Evolutionary conservation across 2,113 vertebrate genomes (phyloP), one percentile per base, ranked within the genome.

Genomic region (Scartelaos histophorus): DNA sequence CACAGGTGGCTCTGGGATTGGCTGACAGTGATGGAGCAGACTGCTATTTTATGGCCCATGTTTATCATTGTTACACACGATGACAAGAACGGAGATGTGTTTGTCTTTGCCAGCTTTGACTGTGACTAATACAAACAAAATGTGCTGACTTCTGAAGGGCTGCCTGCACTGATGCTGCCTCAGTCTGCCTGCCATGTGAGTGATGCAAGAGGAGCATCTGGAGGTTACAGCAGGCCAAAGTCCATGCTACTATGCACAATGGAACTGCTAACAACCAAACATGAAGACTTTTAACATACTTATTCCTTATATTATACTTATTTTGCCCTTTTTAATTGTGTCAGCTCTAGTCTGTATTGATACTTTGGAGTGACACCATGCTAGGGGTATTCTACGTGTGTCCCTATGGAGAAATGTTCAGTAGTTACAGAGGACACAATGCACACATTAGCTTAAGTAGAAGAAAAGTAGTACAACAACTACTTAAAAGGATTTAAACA

Each of bases 31-130:
- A 84, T 83, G 47, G 85, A 65, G 78, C 79, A n/a, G 47, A 57
- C 58, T 83, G 80, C 65, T 80, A 70, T 85, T 79, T 69, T 71
- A 13, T 22, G 29, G 67, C 84, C 79, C 15, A 53, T 38, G 74
- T 83, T 82, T 65, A 72, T 86, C 83, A 80, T 84, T 70, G 73
- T 86, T 79, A 79, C 68, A 47, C 62, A 71, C 67, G 58, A 15
- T 80, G 73, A 87, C 80, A 82, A 51, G 68, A 53, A 34, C 51
- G 1, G 34, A 60, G 58, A 45, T 58, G 45, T 73, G 54, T 68
- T 75, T 80, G 75, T 69, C 69, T 81, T 69, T 67, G 71, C 10
- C 29, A 4, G 49, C 38, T 73, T 13, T 58, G 56, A 58, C 57
- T 73, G 53, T 73, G 38, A 61, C 62, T 66, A 60, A 73, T 43